Evolutionary conservation across 2,113 vertebrate genomes (phyloP), one percentile per base, ranked within the genome.

Genomic region (Mormoops blainvillei): DNA sequence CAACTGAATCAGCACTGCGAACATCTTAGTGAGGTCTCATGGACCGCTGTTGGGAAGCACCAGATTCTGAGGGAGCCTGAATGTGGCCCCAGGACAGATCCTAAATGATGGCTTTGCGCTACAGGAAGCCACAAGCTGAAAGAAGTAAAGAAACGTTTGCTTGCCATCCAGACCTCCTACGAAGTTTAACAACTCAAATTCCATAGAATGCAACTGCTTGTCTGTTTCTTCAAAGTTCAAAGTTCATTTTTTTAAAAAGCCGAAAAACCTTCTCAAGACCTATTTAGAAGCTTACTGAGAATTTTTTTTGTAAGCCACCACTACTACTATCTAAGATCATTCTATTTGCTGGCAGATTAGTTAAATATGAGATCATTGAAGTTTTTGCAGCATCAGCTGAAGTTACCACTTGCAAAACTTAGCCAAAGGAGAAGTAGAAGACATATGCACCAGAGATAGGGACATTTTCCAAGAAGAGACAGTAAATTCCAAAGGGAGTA

Each of bases 331-430:
- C 31, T 43, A 45, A 68, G 65, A 50, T 84, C 20, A 71, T 73
- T 94, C 71, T 78, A 4, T 61, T 84, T 91, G 18, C 70, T 84
- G 67, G 70, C 7, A 84, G 84, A 87, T 87, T 74, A n/a, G 54
- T 68, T 83, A 54, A 74, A 65, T 61, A 88, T 85, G 61, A 95
- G 65, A 61, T 87, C 48, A 85, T 4, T 52, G 67, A 68, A 81
- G 24, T 67, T 97, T 94, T 54, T 71, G 50, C 56, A 70, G 6
- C n/a, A 70, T 91, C 41, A 80, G 61, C 91, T 92, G 38, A 96
- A 95, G 76, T 91, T 89, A 92, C 36, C n/a, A 58, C 4, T 87
- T 90, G 15, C 0, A 41, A 94, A 94, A 73, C 33, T 61, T 87
- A 73, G 58, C 84, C 81, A 90, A 89, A 36, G 5, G n/a, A 91